phyloP scores from a whole-genome alignment of 23 tunicate species.

The Clavelina lepadiformis region DNA sequence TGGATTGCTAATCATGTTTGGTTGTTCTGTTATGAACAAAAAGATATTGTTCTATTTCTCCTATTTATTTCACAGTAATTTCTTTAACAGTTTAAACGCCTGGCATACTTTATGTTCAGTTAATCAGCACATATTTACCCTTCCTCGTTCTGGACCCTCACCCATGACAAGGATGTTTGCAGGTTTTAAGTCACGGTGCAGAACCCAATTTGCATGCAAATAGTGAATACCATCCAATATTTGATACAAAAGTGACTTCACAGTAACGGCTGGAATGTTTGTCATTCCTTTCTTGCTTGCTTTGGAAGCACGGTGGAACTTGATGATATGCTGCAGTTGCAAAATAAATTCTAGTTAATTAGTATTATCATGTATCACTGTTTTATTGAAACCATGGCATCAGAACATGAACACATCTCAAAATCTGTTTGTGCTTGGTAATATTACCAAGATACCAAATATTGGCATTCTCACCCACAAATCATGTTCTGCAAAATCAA shows the following conservation, averaged over 20 bases:
- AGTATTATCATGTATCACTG: background rate
- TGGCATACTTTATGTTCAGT: no score
- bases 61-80: no score
- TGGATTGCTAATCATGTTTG: no score
- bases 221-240: conserved; percentile 96
- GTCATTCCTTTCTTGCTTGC: conserved; percentile 58
- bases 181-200: conserved; percentile 95
- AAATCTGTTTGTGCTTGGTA: no score
- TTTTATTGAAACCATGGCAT: background rate
- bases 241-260: conserved; percentile 89
- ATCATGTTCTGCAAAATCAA: conserved; percentile 98
- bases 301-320: conserved; percentile 94
- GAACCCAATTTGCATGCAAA: conserved; percentile 93
- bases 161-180: conserved; percentile 99
- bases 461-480: conserved; percentile 60
- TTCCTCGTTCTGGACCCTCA: conserved; percentile 96
- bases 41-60: no score
- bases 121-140: conserved; percentile 35
- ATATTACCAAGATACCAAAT: no score
- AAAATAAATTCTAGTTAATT: background rate
- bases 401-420: background rate
- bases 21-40: no score
- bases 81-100: no score
- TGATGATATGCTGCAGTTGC: conserved; percentile 77
- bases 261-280: conserved; percentile 87